Base-by-base conservation (phyloP, 2,797 vertebrate species). In the Parauchenoglanis ngamensis region DNA sequence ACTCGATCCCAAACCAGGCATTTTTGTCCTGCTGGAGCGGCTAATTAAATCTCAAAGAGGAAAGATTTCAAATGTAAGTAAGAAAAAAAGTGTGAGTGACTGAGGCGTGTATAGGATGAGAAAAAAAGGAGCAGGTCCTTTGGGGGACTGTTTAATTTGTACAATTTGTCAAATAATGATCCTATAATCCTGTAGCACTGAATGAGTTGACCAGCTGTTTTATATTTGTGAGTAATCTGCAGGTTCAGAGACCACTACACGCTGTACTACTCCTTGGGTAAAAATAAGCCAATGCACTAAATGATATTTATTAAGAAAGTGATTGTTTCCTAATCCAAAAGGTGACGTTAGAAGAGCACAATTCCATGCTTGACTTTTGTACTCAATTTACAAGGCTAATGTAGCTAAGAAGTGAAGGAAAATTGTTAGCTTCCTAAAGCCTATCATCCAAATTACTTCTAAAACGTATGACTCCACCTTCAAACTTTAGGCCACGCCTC, bases 21-120 rank as follows among this genome's bases (percentile, higher is more conserved):
- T 89, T 80, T 90, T 35, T 49, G 90, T 92, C 92, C 90, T 80
- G 46, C 92, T 92, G 90, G 89, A 87, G 92, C 89, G 78, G 90
- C 91, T 94, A 92, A 94, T 94, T 94, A 94, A 89, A 90, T 92
- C 92, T 92, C 93, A 91, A 89, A 61, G 59, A 83, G 35, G 28
- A 21, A 59, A 52, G 44, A 79, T 81, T 84, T 73, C 25, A 75
- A 54, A 77, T 85, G 78, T 85, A 85, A 88, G 78, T 82, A 59
- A 57, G 40, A 10, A 17, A 56, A 52, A 68, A 61, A n/a, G 2
- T 28, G 46, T 65, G 59, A 13, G 54, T 25, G 49, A 85, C n/a
- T 63, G 70, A 83, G 79, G 59, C 25, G 11, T 82, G 79, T 82
- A 28, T 23, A 25, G 28, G 54, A 65, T 56, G 35, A 49, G 2